Conservation (phyloP, 2,797 vertebrate species). For the Capromys pilorides region DNA sequence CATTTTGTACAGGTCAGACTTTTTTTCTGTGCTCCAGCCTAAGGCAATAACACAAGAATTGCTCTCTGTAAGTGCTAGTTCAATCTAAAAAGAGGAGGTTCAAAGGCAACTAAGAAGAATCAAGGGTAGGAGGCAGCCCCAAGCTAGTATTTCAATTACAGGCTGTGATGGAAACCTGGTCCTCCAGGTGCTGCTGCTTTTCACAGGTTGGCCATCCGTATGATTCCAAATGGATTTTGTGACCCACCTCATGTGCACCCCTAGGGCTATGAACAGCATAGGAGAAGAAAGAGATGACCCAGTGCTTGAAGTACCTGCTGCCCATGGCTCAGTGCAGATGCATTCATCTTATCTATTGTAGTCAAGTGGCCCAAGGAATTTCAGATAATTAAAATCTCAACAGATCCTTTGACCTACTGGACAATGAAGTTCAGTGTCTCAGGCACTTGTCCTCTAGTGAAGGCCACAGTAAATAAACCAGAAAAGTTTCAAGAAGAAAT, state of each 20-base stretch:
- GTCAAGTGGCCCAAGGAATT: slow-evolving; percentile 38
- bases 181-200: slow-evolving; percentile 57
- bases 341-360: background rate
- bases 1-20: slow-evolving; percentile 44
- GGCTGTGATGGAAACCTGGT: slow-evolving; percentile 76
- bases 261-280: slow-evolving; percentile 27
- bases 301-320: background rate
- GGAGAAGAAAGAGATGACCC: background rate
- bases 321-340: background rate
- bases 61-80: slow-evolving; percentile 73
- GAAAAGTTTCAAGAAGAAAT: slow-evolving; percentile 75
- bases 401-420: background rate
- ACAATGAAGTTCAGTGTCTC: slow-evolving; percentile 59
- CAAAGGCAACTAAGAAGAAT: slow-evolving; percentile 56
- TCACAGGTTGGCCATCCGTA: slow-evolving; percentile 18
- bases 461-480: slow-evolving; percentile 56
- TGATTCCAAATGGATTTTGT: slow-evolving; percentile 43
- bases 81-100: slow-evolving; percentile 42
- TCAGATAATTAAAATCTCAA: slow-evolving; percentile 40
- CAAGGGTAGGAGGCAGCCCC: slow-evolving; percentile 64
- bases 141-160: slow-evolving; percentile 77
- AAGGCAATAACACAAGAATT: slow-evolving; percentile 73
- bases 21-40: slow-evolving; percentile 59
- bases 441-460: slow-evolving; percentile 60
- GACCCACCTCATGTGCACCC: slow-evolving; percentile 53